Evolutionary conservation across 2,888 invertebrate genomes (phyloP), one percentile per base, ranked within the genome.

Genomic region (Dasypogon diadema): DNA sequence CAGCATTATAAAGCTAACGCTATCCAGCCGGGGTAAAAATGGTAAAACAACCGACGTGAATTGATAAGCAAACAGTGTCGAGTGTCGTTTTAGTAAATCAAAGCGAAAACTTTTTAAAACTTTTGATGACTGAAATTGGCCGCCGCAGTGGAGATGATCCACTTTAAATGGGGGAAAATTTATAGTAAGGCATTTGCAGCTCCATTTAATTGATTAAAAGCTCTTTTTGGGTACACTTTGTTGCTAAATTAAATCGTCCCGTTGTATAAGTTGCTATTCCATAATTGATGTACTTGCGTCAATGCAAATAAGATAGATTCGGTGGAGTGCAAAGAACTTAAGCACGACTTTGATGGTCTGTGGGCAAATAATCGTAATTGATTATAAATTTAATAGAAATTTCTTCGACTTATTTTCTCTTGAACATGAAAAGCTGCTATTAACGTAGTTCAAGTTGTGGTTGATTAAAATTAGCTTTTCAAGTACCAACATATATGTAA

Each of bases 41-140:
- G 10, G 37, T 74, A 65, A 56, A 73, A 76, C 63, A 76, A 26
- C 58, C 56, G 30, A 75, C 74, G 54, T 76, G 72, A 63, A 78
- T 78, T 78, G 78, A 48, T 74, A 34, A 30, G 75, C 68, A 76
- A 78, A 78, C 75, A 78, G 46, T 54, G 21, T 75, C 22, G 34
- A 78, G 76, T 78, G 74, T 76, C 76, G 65, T 65, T 76, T 77
- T 76, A 77, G 46, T 75, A 76, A 78, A 78, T 78, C 78, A 78
- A 78, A 78, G 77, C 65, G 65, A 76, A 75, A 46, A 30, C 30
- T 60, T 48, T 26, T 74, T 56, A 16, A 75, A 75, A 73, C 34
- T 30, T 51, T 48, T 70, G 21, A 54, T 51, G 70, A 63, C 21
- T 16, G 60, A 18, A 58, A 58, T 46, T 58, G 48, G 18, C 60